A percentile compares a stretch with the other conserved stretches of the same genome.
Evolutionary conservation across 2,888 invertebrate species (phyloP).

Genomic region (Sinohyriopsis cumingii): DNA sequence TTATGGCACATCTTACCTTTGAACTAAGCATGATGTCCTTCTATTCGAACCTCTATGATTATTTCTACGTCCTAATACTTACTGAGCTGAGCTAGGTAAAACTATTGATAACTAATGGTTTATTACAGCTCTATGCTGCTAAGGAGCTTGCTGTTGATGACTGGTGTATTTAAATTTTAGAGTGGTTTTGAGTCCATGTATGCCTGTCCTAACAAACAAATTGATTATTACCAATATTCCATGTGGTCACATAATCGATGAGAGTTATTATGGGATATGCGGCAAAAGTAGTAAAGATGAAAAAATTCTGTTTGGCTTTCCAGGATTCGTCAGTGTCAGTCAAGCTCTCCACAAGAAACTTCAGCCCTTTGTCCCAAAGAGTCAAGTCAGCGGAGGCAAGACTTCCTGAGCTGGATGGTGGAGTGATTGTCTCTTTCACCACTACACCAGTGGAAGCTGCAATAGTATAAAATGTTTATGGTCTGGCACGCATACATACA

Average conservation of each 20-base stretch:
- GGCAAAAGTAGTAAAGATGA: slow-evolving; percentile 18
- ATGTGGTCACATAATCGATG: slow-evolving; percentile 40
- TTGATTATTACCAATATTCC: slow-evolving; percentile 32
- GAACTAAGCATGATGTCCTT: too few relatives aligned
- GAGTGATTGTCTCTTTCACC: slow-evolving; percentile 1
- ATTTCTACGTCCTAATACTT: too few relatives aligned
- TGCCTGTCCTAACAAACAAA: neutral
- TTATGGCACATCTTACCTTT: too few relatives aligned
- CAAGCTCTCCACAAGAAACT: slow-evolving; percentile 17
- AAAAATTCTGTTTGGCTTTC: slow-evolving; percentile 17
- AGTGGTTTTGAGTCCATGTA: neutral
- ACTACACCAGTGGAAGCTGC: neutral
- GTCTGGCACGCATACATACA: too few relatives aligned
- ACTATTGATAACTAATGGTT: too few relatives aligned
- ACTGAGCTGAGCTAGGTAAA: too few relatives aligned
- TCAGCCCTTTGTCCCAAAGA: neutral
- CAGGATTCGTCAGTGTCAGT: slow-evolving; percentile 15
- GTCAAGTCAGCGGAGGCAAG: slow-evolving; percentile 8
- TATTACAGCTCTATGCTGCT: too few relatives aligned
- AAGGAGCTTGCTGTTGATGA: neutral
- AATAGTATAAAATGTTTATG: neutral
- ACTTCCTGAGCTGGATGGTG: neutral
- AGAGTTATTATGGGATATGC: slow-evolving; percentile 37
- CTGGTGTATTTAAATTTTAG: neutral
- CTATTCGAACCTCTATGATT: too few relatives aligned